Evolutionary conservation across 2,888 invertebrate species (phyloP).

Genomic region (Crioceris asparagi): DNA sequence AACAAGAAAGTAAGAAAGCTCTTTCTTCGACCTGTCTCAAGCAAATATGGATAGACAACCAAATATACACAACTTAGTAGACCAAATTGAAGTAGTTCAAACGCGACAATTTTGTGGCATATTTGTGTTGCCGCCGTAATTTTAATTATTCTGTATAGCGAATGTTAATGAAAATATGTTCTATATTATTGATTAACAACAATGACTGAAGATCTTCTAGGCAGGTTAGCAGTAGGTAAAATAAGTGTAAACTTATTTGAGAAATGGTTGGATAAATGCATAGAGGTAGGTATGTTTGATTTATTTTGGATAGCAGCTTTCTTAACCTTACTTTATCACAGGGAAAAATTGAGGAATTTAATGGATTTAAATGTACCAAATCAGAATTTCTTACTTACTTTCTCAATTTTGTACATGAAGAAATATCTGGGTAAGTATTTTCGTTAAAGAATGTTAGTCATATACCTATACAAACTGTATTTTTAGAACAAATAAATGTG

Average conservation of each 20-base stretch:
- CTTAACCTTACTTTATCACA: constrained; percentile 15
- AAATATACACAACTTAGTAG: too few species aligned
- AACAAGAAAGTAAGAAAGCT: too few species aligned
- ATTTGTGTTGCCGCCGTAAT: too few species aligned
- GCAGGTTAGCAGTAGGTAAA: constrained; percentile 40
- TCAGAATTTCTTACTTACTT: constrained; percentile 33
- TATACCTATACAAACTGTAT: neutral
- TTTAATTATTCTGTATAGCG: too few species aligned
- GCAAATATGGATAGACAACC: too few species aligned
- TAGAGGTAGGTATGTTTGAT: constrained; percentile 34
- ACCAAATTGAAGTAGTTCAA: too few species aligned
- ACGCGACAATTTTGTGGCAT: too few species aligned
- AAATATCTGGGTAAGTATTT: constrained; percentile 25
- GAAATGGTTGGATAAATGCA: constrained; percentile 44
- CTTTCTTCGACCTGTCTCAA: too few species aligned
- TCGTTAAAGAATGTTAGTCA: neutral
- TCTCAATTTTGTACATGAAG: constrained; percentile 34
- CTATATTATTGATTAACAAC: constrained; percentile 2
- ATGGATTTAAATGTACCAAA: constrained; percentile 20
- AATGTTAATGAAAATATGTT: too few species aligned
- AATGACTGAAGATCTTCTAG: constrained; percentile 32
- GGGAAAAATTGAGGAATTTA: constrained; percentile 15
- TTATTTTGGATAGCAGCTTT: neutral
- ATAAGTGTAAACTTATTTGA: constrained; percentile 35
- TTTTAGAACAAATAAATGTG: too few species aligned